Evolutionary conservation across 2,113 vertebrate species (phyloP), one percentile per base, ranked within the genome.

Genomic region (Ursus arctos): DNA sequence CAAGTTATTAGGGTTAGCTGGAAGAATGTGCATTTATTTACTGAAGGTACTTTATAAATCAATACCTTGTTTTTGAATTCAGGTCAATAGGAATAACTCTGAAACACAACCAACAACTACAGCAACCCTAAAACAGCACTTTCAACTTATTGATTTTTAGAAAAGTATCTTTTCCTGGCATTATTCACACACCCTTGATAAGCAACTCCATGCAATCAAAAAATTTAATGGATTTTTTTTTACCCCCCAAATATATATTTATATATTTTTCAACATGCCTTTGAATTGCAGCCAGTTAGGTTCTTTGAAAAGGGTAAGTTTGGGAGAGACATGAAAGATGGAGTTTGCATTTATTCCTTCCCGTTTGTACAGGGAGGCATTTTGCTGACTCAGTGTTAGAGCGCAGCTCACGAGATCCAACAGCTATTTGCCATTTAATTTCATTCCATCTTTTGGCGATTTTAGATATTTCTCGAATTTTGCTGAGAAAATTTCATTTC

Each of bases 41-140:
- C 98, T 98, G 98, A 98, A 98, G 98, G 98, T 98, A 98, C 98
- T 99, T 98, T 98, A 99, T 98, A 98, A 98, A 99, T 99, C 98
- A 98, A 98, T 99, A 98, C 97, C 98, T 99, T 98, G 98, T 97
- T 99, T 99, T 98, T 99, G 98, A 98, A 99, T 98, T 98, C 92
- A 88, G 98, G 98, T 99, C 99, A 99, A 98, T 98, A 99, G 98
- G 98, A 99, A 98, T 98, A 99, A 98, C 97, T 98, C 98, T 98
- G 98, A 98, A 99, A 98, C 98, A 98, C 98, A 98, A 98, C 97
- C 98, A 98, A 97, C 98, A 98, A 98, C 98, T 98, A 84, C 93
- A 97, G 98, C 98, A 98, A 98, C 98, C 98, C 98, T 98, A 98
- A 99, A 98, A 97, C 98, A 98, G 98, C 98, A 98, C 97, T 98